phyloP scores from a whole-genome alignment of 2,797 vertebrate genomes.

The Bovichtus diacanthus region DNA sequence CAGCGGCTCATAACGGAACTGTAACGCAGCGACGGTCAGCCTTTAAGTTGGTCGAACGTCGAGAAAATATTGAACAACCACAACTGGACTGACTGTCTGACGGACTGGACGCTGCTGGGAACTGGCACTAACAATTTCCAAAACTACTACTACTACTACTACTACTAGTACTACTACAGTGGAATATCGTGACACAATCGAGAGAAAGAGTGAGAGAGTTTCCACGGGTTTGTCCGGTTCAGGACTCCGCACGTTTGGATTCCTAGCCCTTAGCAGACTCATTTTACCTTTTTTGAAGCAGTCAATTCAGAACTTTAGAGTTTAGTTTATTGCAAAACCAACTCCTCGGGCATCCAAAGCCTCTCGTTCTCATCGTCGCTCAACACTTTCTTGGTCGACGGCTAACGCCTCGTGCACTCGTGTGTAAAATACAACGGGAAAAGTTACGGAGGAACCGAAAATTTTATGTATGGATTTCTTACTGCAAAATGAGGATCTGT shows the following conservation, averaged over 20 bases:
- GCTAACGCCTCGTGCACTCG: not conserved
- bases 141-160: constrained; percentile 64
- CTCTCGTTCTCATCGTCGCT: not conserved
- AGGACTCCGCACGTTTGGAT: not conserved
- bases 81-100: constrained; percentile 38
- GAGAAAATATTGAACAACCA: constrained; percentile 40
- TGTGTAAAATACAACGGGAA: not conserved
- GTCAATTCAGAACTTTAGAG: not conserved
- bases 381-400: too few species aligned
- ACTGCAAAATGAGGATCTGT: not conserved
- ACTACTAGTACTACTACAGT: constrained; percentile 55
- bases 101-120: constrained; percentile 53
- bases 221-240: not conserved
- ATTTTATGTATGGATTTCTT: too few species aligned
- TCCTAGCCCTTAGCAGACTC: not conserved
- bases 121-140: constrained; percentile 74
- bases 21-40: constrained; percentile 47
- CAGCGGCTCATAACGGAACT: constrained; percentile 74
- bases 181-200: constrained; percentile 39
- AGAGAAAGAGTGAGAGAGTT: constrained; percentile 42
- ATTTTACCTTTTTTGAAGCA: not conserved
- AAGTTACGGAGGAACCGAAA: too few species aligned
- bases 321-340: too few species aligned
- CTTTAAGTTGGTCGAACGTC: not conserved
- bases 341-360: not conserved